A percentile compares a stretch with the other conserved stretches of the same genome.
These are phyloP conservation scores for Poecilia velifera DNA, from an alignment of 2,797 vertebrate species.

Conservation along the genomic window DNA sequence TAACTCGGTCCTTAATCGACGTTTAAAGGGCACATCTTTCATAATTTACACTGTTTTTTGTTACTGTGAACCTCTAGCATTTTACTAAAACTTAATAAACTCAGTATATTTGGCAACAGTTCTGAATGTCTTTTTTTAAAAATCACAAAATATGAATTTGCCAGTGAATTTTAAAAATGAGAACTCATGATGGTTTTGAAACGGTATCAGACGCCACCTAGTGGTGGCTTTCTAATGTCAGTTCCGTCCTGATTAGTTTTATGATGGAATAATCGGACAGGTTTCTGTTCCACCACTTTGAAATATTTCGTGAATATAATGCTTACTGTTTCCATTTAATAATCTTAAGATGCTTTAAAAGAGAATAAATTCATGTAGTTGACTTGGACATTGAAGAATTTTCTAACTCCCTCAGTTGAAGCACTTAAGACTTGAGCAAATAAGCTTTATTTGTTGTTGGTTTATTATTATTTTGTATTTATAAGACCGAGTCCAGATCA, in stretches of 20 bases:
- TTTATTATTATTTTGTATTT: not conserved
- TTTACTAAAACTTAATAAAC: slow-evolving; percentile 56
- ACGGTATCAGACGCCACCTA: not conserved
- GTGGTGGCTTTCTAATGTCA: not conserved
- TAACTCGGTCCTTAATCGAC: slow-evolving; percentile 22
- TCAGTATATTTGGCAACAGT: not conserved
- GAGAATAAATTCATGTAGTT: not conserved
- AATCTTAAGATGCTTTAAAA: not conserved
- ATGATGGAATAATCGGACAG: not conserved
- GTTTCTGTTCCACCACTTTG: not conserved
- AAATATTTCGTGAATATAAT: not conserved
- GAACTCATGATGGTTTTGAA: not conserved
- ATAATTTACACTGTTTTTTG: slow-evolving; percentile 43
- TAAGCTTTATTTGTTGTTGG: not conserved
- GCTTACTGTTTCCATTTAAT: not conserved
- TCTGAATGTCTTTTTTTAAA: not conserved
- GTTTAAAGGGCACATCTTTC: slow-evolving; percentile 34
- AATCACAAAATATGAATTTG: not conserved
- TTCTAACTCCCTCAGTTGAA: not conserved
- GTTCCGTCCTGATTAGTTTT: not conserved
- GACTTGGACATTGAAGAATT: not conserved
- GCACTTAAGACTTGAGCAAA: not conserved
- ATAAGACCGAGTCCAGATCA: not conserved
- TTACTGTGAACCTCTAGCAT: slow-evolving; percentile 50
- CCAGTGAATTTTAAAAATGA: not conserved